These are phyloP conservation scores for Bimastos eiseni DNA, from an alignment of 2,888 invertebrate genomes.

Conservation along the genomic window DNA sequence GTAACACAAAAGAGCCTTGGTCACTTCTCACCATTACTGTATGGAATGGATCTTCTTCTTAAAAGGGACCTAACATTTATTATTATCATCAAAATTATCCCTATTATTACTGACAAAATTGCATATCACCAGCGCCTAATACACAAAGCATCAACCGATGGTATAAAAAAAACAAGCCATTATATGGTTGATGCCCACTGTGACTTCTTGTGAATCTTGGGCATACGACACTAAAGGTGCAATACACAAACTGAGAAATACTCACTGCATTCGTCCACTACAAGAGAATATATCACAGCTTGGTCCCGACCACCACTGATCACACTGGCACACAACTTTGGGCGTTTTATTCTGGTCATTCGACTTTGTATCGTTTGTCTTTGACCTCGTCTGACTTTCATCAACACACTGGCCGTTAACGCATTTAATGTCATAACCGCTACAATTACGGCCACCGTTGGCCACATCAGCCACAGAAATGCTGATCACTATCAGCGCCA, in stretches of 20 bases:
- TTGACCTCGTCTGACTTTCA: slow-evolving; percentile 7
- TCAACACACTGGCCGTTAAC: slow-evolving; percentile 1
- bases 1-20: too few relatives aligned
- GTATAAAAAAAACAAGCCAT: too few relatives aligned
- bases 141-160: too few relatives aligned
- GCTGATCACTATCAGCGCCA: background rate
- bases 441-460: slow-evolving; percentile 14
- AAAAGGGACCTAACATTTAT: too few relatives aligned
- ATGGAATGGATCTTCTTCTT: too few relatives aligned
- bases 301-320: slow-evolving; percentile 7
- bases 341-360: slow-evolving; percentile 18
- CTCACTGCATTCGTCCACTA: slow-evolving; percentile 13
- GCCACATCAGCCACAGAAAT: background rate
- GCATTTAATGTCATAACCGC: background rate
- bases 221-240: background rate
- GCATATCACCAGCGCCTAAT: too few relatives aligned
- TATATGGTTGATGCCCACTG: too few relatives aligned
- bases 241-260: background rate
- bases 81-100: too few relatives aligned
- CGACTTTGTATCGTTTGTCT: background rate
- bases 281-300: slow-evolving; percentile 26
- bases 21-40: too few relatives aligned
- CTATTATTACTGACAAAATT: too few relatives aligned
- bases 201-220: too few relatives aligned
- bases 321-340: slow-evolving; percentile 19